A percentile compares a stretch with the other conserved stretches of the same genome.
These are phyloP conservation scores for Drosophila conformis DNA, from an alignment of 2,888 invertebrate species.

Conservation along the genomic window DNA sequence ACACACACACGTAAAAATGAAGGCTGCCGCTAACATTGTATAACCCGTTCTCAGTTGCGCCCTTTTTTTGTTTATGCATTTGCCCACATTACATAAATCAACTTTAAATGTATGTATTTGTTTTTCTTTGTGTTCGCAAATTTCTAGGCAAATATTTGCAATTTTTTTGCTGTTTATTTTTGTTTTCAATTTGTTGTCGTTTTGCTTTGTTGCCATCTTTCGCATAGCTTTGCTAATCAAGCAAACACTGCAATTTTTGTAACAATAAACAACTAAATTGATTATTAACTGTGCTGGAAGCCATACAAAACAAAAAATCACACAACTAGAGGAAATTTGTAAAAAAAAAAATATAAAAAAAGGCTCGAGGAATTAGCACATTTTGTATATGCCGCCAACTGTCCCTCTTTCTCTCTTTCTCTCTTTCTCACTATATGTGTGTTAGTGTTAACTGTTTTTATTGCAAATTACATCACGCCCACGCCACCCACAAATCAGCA, in stretches of 20 bases:
- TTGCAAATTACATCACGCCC: slow-evolving; percentile 79
- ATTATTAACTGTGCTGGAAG: slow-evolving; percentile 62
- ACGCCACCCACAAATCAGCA: slow-evolving; percentile 52
- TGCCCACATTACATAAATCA: slow-evolving; percentile 57
- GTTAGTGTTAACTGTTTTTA: slow-evolving; percentile 72
- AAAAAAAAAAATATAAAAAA: slow-evolving; percentile 6
- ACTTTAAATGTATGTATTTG: slow-evolving; percentile 19
- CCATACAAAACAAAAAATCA: slow-evolving; percentile 30
- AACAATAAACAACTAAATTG: slow-evolving; percentile 73
- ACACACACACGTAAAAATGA: background rate
- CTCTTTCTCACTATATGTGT: background rate
- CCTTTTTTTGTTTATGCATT: slow-evolving; percentile 38
- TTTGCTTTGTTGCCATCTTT: slow-evolving; percentile 35
- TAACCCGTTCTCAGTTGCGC: slow-evolving; percentile 31
- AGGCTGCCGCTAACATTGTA: slow-evolving; percentile 36
- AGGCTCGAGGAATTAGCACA: slow-evolving; percentile 66
- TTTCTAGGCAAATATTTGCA: slow-evolving; percentile 51
- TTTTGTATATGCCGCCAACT: slow-evolving; percentile 24
- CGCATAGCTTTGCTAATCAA: slow-evolving; percentile 46
- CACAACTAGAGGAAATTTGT: slow-evolving; percentile 36
- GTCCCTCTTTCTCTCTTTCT: background rate
- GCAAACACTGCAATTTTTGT: slow-evolving; percentile 51
- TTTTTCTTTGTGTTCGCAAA: slow-evolving; percentile 24
- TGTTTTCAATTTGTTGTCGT: slow-evolving; percentile 24
- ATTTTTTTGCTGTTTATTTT: slow-evolving; percentile 23